Evolutionary conservation across 2,797 vertebrate species (phyloP).

Genomic region (Sebastes miniatus): DNA sequence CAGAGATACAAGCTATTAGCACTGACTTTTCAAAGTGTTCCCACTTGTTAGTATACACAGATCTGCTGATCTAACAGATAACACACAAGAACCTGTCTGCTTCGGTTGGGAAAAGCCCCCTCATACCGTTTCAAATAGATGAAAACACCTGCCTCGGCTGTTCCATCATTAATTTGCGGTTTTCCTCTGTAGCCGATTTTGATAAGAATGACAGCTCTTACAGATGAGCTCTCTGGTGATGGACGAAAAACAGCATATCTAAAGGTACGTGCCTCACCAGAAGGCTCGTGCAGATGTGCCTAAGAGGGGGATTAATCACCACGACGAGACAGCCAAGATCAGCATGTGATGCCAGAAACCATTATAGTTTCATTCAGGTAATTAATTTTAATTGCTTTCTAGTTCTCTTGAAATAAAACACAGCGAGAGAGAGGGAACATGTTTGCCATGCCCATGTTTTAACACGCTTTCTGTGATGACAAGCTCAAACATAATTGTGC

Average conservation of each 20-base stretch:
- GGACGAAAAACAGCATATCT: conserved; percentile 40
- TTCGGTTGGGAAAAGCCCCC: conserved; percentile 43
- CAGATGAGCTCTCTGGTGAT: conserved; percentile 6
- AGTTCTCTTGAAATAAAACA: conserved; percentile 63
- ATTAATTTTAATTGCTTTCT: conserved; percentile 83
- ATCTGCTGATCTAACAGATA: conserved; percentile 62
- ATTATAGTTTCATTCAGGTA: conserved; percentile 77
- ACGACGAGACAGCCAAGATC: conserved; percentile 62
- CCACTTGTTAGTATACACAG: conserved; percentile 55
- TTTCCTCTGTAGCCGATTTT: conserved; percentile 42
- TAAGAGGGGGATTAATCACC: conserved; percentile 70
- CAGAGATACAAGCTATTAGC: conserved; percentile 59
- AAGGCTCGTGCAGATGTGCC: conserved; percentile 66
- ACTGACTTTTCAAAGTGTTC: conserved; percentile 54
- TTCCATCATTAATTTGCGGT: conserved; percentile 50
- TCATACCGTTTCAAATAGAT: conserved; percentile 21
- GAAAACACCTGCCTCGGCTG: conserved; percentile 40
- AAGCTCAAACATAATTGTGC: conserved; percentile 73
- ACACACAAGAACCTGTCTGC: conserved; percentile 50
- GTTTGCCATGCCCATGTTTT: conserved; percentile 73
- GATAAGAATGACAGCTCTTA: conserved; percentile 8
- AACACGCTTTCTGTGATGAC: conserved; percentile 75
- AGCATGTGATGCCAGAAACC: conserved; percentile 74
- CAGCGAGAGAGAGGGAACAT: conserved; percentile 35
- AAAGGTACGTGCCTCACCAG: conserved; percentile 33